Percentiles rank a stretch among this genome's conserved stretches.
Conservation (phyloP, 2,113 vertebrate species). For the Girardinichthys multiradiatus region DNA sequence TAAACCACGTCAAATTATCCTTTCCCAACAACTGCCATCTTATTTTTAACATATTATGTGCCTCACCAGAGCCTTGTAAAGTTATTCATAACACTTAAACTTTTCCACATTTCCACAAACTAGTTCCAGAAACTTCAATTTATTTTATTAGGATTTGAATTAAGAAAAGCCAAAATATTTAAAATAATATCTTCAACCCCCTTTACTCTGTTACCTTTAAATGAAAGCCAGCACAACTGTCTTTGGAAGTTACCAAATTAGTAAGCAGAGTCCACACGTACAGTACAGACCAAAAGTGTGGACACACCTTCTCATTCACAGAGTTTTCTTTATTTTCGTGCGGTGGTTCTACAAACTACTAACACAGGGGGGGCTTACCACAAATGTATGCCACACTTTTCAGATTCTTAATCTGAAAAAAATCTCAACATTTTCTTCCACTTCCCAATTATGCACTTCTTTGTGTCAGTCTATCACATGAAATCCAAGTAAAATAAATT, state of each 20-base stretch:
- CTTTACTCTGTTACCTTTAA: neutral
- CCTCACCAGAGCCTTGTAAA: neutral
- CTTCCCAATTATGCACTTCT: too few relatives aligned
- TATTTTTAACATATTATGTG: slow-evolving; percentile 31
- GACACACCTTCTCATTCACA: too few relatives aligned
- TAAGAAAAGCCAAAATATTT: neutral
- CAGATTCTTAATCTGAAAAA: too few relatives aligned
- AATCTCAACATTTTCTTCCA: too few relatives aligned
- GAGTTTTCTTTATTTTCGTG: too few relatives aligned
- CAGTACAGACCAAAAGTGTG: too few relatives aligned
- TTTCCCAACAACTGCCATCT: slow-evolving; percentile 17
- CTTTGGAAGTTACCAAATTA: neutral
- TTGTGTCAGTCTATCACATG: too few relatives aligned
- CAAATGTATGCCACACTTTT: too few relatives aligned
- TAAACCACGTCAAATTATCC: slow-evolving; percentile 4
- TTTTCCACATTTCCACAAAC: neutral
- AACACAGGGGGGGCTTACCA: too few relatives aligned
- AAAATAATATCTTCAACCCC: neutral
- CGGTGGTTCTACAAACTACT: too few relatives aligned
- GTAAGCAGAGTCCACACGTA: neutral
- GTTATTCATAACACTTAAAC: neutral
- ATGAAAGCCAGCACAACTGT: neutral
- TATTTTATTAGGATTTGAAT: neutral
- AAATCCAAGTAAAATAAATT: too few relatives aligned
- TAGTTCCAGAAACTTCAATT: too few relatives aligned